A percentile compares a stretch with the other conserved stretches of the same genome.
Conservation (phyloP, 2,888 invertebrate species). For the Rhopalosiphum nymphaeae region DNA sequence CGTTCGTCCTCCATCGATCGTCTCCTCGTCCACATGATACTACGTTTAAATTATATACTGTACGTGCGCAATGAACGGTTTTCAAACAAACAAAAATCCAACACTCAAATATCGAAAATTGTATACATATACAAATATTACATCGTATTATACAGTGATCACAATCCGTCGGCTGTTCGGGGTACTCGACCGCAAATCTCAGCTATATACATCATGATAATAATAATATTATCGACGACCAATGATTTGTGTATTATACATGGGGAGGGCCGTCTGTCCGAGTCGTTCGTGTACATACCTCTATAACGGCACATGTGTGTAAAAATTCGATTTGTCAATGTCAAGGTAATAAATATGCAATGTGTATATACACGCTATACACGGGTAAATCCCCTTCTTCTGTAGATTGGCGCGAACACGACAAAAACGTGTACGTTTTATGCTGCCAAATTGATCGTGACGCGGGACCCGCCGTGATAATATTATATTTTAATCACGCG, state of each 20-base stretch:
- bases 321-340: slow-evolving; percentile 59
- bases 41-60: background rate
- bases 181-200: background rate
- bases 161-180: background rate
- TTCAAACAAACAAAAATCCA: background rate
- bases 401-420: background rate
- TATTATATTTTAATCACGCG: slow-evolving; percentile 44
- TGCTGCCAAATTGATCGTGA: slow-evolving; percentile 62
- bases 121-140: background rate
- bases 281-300: background rate
- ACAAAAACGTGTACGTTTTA: slow-evolving; percentile 36
- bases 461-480: slow-evolving; percentile 22
- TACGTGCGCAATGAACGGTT: background rate
- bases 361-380: background rate
- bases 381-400: background rate
- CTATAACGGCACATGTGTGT: slow-evolving; percentile 3
- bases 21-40: background rate
- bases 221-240: background rate
- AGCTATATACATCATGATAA: background rate
- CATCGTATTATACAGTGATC: background rate
- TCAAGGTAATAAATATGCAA: slow-evolving; percentile 24
- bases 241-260: background rate
- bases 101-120: background rate
- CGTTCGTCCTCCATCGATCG: background rate
- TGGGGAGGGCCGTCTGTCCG: background rate